Evolutionary conservation across 2,888 invertebrate genomes (phyloP), one percentile per base, ranked within the genome.

Genomic region (Rosalia funebris): DNA sequence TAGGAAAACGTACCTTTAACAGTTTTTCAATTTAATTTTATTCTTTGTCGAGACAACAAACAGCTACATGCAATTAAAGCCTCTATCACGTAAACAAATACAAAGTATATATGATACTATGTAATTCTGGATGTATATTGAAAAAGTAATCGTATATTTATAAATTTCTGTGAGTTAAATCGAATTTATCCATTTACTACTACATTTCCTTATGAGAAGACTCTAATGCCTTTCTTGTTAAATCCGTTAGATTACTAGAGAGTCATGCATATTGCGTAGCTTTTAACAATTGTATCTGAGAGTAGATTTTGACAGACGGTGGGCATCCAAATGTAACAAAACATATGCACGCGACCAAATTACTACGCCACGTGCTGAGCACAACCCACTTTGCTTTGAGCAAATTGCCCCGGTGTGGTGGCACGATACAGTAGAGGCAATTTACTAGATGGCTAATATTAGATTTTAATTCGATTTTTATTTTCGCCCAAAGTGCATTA

Each of bases 381-480:
- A 53, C 57, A 37, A 60, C 57, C 64, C 57, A 60, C 62, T 60
- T 52, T 57, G 60, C 57, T 62, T 62, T 54, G 52, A 54, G 34
- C 62, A 65, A 65, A 62, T 65, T 62, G 59, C 57, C 52, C 11
- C 10, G 25, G 25, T 57, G 39, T 53, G 44, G 14, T 36, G 39
- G 14, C 54, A 50, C 55, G 56, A 52, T 52, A 57, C 45, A 46
- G 25, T 34, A 39, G n/a, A 41, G 36, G 41, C 56, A 57, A 65
- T 55, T 59, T 59, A 59, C 48, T 61, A 62, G 62, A 68, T 68
- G 66, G 66, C 61, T 56, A 56, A 61, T 63, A 70, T 66, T 63
- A 60, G 62, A 66, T 61, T 64, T 70, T 68, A 70, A 70, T 68
- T 70, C 66, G 68, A 70, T 70, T 68, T 70, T 65, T 63, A 63